A percentile compares a stretch with the other conserved stretches of the same genome.
Conservation (phyloP, 2,797 vertebrate species). For the Sparus aurata region DNA sequence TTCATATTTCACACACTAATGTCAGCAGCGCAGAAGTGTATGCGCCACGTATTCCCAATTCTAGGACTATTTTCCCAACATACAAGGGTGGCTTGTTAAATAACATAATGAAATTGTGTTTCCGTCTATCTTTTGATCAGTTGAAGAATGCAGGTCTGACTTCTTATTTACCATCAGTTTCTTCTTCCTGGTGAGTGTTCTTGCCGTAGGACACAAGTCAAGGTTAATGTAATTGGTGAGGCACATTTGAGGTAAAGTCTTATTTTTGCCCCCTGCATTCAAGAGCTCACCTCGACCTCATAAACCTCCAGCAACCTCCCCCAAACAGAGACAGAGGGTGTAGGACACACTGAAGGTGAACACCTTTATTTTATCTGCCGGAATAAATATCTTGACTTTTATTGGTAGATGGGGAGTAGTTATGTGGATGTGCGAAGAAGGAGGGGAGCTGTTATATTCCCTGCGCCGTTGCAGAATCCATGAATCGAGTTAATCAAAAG, state of each 20-base stretch:
- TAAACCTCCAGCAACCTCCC: slow-evolving; percentile 28
- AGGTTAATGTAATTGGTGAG: slow-evolving; percentile 10
- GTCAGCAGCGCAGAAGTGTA: slow-evolving; percentile 18
- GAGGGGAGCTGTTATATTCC: neutral
- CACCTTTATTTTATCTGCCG: slow-evolving; percentile 41
- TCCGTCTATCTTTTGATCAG: neutral
- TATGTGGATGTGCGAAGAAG: neutral
- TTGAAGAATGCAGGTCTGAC: neutral
- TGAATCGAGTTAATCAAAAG: slow-evolving; percentile 17
- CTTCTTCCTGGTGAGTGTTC: neutral
- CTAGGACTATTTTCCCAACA: slow-evolving; percentile 3
- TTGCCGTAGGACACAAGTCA: neutral
- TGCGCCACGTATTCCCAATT: neutral
- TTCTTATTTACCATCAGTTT: neutral
- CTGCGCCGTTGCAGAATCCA: neutral
- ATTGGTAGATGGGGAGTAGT: slow-evolving; percentile 36
- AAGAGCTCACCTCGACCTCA: slow-evolving; percentile 28
- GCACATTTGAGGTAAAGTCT: neutral
- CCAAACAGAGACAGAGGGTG: neutral
- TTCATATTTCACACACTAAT: slow-evolving; percentile 34
- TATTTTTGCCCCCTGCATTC: slow-evolving; percentile 7
- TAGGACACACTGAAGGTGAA: slow-evolving; percentile 49
- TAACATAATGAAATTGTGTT: neutral
- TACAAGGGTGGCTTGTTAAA: neutral
- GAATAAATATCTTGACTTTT: slow-evolving; percentile 50